These are phyloP conservation scores for Zygothrica quintamaculata DNA, from an alignment of 2,888 invertebrate genomes.

Conservation along the genomic window DNA sequence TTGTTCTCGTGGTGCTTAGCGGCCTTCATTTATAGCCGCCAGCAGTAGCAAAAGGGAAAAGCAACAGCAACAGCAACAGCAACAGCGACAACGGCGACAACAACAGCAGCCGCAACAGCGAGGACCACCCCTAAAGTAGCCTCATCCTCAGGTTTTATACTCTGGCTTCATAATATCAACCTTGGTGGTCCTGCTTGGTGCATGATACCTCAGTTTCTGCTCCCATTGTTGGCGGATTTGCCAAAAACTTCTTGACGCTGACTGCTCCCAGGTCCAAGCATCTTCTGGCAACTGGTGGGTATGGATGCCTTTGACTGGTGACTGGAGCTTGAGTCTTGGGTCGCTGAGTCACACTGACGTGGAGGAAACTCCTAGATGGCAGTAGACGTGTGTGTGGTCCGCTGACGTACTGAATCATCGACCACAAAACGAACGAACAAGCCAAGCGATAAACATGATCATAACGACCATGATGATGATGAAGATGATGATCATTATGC, in stretches of 20 bases:
- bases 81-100: conserved; percentile 10
- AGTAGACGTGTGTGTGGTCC: conserved; percentile 67
- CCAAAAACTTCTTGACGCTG: conserved; percentile 62
- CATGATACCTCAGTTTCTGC: conserved; percentile 15
- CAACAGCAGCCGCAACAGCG: conserved; percentile 24
- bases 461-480: conserved; percentile 2
- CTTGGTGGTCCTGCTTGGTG: conserved; percentile 59
- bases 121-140: conserved; percentile 77
- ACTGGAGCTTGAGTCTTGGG: conserved; percentile 31
- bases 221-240: conserved; percentile 69
- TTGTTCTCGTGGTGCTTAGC: conserved; percentile 29
- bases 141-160: conserved; percentile 22
- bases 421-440: conserved; percentile 13
- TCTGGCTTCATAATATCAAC: conserved; percentile 33
- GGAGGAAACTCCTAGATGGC: conserved; percentile 70
- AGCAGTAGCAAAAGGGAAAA: conserved; percentile 39
- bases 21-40: conserved; percentile 64
- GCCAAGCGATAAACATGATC: no score
- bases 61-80: conserved; percentile 10
- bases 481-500: conserved; percentile 23
- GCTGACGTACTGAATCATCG: conserved; percentile 78
- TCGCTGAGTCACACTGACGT: conserved; percentile 60
- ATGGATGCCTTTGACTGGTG: no score
- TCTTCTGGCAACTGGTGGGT: no score
- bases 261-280: conserved; percentile 31